Base-by-base conservation (phyloP, 2,888 invertebrate genomes). In the Smittia aterrima region DNA sequence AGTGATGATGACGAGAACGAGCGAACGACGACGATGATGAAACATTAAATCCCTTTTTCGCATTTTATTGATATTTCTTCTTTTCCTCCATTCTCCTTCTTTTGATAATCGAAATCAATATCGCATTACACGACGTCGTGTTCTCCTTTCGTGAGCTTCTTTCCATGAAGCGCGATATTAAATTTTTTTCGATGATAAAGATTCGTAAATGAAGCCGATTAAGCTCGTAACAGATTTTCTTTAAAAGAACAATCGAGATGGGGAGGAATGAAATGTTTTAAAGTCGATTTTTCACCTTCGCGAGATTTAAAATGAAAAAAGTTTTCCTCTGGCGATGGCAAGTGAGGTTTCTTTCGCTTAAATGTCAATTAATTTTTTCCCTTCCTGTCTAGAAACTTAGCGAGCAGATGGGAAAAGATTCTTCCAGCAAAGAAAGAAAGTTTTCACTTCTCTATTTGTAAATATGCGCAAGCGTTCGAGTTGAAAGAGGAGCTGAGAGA, bases 21-120 rank as follows among this genome's bases (percentile, higher is more conserved):
- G 47, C 47, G 27, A 71, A 70, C 47, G 53, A 25, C 54, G 72
- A 72, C 54, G 72, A 72, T 72, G 72, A 72, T 72, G 72, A 62
- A 54, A 62, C 72, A 72, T 72, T 58, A 72, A 72, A 72, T 27
- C 25, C 25, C 0, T 32, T 72, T 72, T 58, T 9, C 64, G 20
- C 64, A 64, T 64, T 64, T 71, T 72, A 72, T 72, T 72, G 40
- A 62, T 72, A 72, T 72, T 72, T 70, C 54, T 70, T 58, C 53
- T 58, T 22, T 54, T 11, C 27, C 27, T 27, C 2, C 24, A 53
- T n/a, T 32, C 22, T 9, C 25, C 9, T 54, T 47, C 16, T 67
- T 38, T 13, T 67, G 22, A 53, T 16, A 70, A 70, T 54, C 27
- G 16, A 70, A 24, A 70, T 70, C 54, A 70, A 70, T 70, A 70